Conservation (phyloP, 2,888 invertebrate species). For the Clistopyga incitator region DNA sequence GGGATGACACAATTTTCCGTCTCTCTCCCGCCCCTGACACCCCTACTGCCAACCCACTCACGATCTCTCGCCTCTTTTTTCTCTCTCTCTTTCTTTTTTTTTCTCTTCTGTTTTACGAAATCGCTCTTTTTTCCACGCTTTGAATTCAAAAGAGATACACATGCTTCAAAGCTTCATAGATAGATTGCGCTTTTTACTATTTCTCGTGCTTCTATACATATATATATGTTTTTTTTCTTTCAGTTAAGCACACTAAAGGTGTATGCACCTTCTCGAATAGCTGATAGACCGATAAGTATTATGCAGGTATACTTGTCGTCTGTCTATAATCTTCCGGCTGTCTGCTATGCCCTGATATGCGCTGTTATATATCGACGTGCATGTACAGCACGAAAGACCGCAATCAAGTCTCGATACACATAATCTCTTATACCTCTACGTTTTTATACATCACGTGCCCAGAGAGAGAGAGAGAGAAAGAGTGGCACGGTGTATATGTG, state of each 20-base stretch:
- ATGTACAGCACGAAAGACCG: neutral
- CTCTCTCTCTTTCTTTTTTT: constrained; percentile 18
- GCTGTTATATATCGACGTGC: neutral
- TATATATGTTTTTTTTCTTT: too few species aligned
- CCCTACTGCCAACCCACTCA: constrained; percentile 35
- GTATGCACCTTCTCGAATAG: constrained; percentile 24
- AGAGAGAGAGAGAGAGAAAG: neutral
- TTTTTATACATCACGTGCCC: constrained; percentile 46
- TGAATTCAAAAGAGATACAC: constrained; percentile 37
- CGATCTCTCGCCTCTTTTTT: constrained; percentile 9
- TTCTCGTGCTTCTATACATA: neutral
- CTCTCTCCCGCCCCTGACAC: constrained; percentile 21
- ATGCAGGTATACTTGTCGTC: constrained; percentile 35
- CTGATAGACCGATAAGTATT: constrained; percentile 35
- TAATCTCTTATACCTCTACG: neutral
- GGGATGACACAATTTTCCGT: constrained; percentile 68
- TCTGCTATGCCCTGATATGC: constrained; percentile 6
- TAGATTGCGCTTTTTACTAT: constrained; percentile 34
- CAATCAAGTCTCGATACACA: constrained; percentile 28
- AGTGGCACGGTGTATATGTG: constrained; percentile 67
- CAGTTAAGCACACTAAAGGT: neutral
- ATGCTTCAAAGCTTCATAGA: constrained; percentile 45
- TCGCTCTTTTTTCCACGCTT: constrained; percentile 42
- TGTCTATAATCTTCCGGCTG: constrained; percentile 40
- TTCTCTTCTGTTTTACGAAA: constrained; percentile 23